Conservation (phyloP, 2,888 invertebrate genomes). For the Podotricha telesiphe region DNA sequence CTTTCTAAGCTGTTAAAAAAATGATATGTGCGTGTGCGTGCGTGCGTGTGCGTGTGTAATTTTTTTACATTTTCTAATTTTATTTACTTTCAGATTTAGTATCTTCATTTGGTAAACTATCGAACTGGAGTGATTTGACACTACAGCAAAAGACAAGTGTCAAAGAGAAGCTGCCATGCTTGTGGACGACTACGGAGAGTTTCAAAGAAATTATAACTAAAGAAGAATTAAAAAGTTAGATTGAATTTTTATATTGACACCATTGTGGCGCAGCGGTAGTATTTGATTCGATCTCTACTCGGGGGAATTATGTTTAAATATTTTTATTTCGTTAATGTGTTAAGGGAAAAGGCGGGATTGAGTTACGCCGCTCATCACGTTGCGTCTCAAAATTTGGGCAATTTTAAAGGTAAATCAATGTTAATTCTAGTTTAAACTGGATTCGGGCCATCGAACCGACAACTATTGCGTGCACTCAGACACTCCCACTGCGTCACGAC, state of each 20-base stretch:
- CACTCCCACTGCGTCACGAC: background rate
- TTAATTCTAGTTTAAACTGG: too few species aligned
- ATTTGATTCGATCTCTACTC: too few species aligned
- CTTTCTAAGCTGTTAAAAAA: too few species aligned
- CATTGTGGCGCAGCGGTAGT: too few species aligned
- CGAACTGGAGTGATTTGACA: slow-evolving; percentile 59
- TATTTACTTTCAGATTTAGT: slow-evolving; percentile 50
- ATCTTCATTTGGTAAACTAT: slow-evolving; percentile 54
- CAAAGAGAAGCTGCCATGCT: slow-evolving; percentile 44
- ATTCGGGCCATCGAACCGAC: too few species aligned
- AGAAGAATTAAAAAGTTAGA: background rate
- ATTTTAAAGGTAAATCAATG: too few species aligned
- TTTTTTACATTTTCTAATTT: background rate
- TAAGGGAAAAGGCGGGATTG: too few species aligned
- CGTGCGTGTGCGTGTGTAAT: background rate
- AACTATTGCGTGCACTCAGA: background rate
- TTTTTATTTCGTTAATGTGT: too few species aligned
- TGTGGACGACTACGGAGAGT: slow-evolving; percentile 34
- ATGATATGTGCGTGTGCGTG: too few species aligned
- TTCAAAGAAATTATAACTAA: background rate
- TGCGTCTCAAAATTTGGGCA: too few species aligned
- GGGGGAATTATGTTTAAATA: too few species aligned
- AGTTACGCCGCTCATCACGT: too few species aligned
- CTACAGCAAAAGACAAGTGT: slow-evolving; percentile 47
- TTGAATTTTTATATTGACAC: background rate